Percentiles rank a stretch among this genome's conserved stretches.
Evolutionary conservation across 2,797 vertebrate genomes (phyloP).

Genomic region (Xerus rutilus): DNA sequence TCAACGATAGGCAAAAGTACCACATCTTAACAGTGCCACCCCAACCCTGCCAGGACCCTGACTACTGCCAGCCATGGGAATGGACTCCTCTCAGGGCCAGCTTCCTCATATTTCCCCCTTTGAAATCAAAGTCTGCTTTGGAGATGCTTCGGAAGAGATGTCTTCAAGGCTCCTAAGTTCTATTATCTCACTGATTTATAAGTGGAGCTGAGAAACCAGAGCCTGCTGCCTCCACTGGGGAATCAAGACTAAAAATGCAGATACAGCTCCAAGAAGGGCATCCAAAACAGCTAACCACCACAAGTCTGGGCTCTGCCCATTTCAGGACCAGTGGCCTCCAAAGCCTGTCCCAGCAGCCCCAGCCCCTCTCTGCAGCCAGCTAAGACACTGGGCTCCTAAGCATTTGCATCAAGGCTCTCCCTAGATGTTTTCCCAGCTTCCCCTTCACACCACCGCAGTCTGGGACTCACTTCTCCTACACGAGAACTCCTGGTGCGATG

Average conservation of each 20-base stretch:
- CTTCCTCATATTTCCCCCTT: not conserved
- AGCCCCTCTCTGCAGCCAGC: not conserved
- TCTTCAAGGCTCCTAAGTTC: not conserved
- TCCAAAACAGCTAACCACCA: not conserved
- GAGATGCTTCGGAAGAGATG: not conserved
- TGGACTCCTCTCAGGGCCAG: not conserved
- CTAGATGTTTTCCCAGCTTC: not conserved
- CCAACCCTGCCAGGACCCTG: not conserved
- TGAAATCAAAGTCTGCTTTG: not conserved
- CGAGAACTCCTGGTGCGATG: constrained; percentile 42
- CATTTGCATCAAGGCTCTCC: not conserved
- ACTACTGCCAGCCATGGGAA: not conserved
- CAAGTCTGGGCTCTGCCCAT: not conserved
- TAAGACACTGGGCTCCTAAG: not conserved
- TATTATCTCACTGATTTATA: not conserved
- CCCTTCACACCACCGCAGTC: not conserved
- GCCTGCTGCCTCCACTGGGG: too few relatives aligned
- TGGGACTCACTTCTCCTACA: not conserved
- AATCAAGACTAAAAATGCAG: not conserved
- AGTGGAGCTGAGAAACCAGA: not conserved
- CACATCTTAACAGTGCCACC: not conserved
- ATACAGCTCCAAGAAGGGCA: not conserved
- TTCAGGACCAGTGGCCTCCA: not conserved
- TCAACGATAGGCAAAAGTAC: not conserved
- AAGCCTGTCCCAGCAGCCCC: not conserved